Percentiles rank a stretch among this genome's conserved stretches.
These are phyloP conservation scores for Antennarius maculatus DNA, from an alignment of 2,797 vertebrate species.

Conservation along the genomic window DNA sequence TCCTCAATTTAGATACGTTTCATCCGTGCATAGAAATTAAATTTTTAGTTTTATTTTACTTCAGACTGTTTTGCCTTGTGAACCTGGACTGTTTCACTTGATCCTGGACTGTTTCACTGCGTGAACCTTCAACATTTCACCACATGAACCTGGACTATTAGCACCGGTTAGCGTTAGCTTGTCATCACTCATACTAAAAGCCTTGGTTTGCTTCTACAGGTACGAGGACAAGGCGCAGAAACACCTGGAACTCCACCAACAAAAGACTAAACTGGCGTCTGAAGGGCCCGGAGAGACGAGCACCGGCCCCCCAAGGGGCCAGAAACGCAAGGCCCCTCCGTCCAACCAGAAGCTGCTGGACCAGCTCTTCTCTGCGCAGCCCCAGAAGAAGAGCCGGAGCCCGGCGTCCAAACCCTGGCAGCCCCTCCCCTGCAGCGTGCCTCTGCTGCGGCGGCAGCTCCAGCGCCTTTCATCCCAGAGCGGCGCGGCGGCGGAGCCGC, in stretches of 20 bases:
- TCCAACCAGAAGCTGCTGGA: constrained; percentile 90
- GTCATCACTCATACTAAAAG: neutral
- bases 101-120: too few species aligned
- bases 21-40: too few species aligned
- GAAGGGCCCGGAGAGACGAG: constrained; percentile 65
- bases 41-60: too few species aligned
- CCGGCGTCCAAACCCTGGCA: constrained; percentile 56
- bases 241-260: constrained; percentile 84
- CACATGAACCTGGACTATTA: too few species aligned
- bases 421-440: constrained; percentile 86
- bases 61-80: too few species aligned
- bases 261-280: constrained; percentile 77
- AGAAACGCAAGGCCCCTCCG: constrained; percentile 83
- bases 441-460: constrained; percentile 79
- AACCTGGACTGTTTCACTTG: too few species aligned
- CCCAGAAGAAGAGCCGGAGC: constrained; percentile 77
- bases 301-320: constrained; percentile 32
- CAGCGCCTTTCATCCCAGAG: constrained; percentile 72
- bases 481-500: constrained; percentile 50
- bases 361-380: constrained; percentile 84
- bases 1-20: too few species aligned
- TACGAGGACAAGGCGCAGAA: constrained; percentile 89
- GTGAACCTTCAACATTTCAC: too few species aligned
- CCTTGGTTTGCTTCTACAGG: constrained; percentile 72
- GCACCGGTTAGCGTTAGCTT: neutral